Conservation (phyloP, 2,797 vertebrate genomes). For the Schizopygopsis malacanthus region DNA sequence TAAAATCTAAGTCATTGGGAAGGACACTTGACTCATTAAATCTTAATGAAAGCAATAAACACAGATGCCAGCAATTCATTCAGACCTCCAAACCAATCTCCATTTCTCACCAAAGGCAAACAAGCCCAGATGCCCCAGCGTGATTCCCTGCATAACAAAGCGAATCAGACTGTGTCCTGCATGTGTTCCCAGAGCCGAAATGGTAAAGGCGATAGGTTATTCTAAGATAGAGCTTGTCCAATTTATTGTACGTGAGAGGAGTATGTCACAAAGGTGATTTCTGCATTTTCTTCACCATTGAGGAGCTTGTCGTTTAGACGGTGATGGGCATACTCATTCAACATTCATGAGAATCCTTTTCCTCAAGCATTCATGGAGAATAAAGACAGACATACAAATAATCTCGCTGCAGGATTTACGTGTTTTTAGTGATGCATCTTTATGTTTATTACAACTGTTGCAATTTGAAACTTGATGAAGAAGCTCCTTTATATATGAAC, state of each 20-base stretch:
- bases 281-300: slow-evolving; percentile 71
- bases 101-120: slow-evolving; percentile 83
- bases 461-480: neutral
- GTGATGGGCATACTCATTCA: slow-evolving; percentile 74
- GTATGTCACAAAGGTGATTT: slow-evolving; percentile 76
- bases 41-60: slow-evolving; percentile 88
- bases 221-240: slow-evolving; percentile 78
- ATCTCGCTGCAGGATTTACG: neutral
- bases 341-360: slow-evolving; percentile 83
- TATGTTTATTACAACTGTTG: neutral
- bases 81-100: slow-evolving; percentile 86
- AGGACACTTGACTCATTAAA: slow-evolving; percentile 86
- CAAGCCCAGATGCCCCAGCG: slow-evolving; percentile 80
- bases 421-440: neutral
- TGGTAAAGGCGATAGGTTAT: slow-evolving; percentile 75
- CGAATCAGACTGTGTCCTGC: slow-evolving; percentile 84
- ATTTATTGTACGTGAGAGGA: slow-evolving; percentile 78
- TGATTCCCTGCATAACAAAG: slow-evolving; percentile 83
- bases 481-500: slow-evolving; percentile 28
- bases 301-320: slow-evolving; percentile 71
- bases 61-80: slow-evolving; percentile 84
- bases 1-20: slow-evolving; percentile 77
- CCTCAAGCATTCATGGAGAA: slow-evolving; percentile 46
- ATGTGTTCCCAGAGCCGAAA: slow-evolving; percentile 80
- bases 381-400: slow-evolving; percentile 18